Conservation (phyloP, 2,797 vertebrate genomes). For the Oryzias sinensis region DNA sequence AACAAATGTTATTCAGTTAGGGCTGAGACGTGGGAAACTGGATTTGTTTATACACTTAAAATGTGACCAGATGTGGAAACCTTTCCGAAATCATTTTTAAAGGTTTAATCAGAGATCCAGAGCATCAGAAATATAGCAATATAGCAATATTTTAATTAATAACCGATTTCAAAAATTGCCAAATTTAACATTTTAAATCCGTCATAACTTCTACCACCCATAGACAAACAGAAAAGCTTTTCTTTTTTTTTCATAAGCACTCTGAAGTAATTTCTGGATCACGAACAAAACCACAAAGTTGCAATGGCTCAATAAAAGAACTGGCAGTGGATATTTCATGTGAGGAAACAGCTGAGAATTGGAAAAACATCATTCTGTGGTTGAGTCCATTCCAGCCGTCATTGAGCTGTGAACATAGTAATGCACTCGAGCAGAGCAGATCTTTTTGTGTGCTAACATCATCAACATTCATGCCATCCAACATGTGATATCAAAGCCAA, state of each 20-base stretch:
- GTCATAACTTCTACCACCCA: slow-evolving; percentile 2
- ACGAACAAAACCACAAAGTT: slow-evolving; percentile 39
- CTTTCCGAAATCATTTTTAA: slow-evolving; percentile 16
- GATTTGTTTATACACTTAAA: slow-evolving; percentile 21
- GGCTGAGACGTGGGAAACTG: slow-evolving; percentile 27
- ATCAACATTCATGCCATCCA: slow-evolving; percentile 12
- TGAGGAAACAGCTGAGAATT: slow-evolving; percentile 13
- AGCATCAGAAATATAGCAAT: slow-evolving; percentile 10
- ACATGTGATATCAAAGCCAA: neutral
- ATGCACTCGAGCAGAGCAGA: neutral
- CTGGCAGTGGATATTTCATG: slow-evolving; percentile 19
- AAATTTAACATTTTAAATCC: slow-evolving; percentile 7
- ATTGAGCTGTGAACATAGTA: slow-evolving; percentile 6
- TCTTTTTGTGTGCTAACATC: slow-evolving; percentile 15
- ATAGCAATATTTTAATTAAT: too few species aligned
- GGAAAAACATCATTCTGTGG: slow-evolving; percentile 32
- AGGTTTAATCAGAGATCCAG: slow-evolving; percentile 20
- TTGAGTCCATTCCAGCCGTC: slow-evolving; percentile 10
- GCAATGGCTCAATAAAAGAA: slow-evolving; percentile 23
- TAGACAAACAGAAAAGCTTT: neutral
- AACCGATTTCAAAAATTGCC: neutral
- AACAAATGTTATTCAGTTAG: slow-evolving; percentile 26
- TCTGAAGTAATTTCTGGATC: slow-evolving; percentile 28
- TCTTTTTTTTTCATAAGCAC: slow-evolving; percentile 15
- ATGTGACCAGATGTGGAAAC: slow-evolving; percentile 12